Base-by-base conservation (phyloP, 1,140 invertebrate species). In the Drosophila erecta region DNA sequence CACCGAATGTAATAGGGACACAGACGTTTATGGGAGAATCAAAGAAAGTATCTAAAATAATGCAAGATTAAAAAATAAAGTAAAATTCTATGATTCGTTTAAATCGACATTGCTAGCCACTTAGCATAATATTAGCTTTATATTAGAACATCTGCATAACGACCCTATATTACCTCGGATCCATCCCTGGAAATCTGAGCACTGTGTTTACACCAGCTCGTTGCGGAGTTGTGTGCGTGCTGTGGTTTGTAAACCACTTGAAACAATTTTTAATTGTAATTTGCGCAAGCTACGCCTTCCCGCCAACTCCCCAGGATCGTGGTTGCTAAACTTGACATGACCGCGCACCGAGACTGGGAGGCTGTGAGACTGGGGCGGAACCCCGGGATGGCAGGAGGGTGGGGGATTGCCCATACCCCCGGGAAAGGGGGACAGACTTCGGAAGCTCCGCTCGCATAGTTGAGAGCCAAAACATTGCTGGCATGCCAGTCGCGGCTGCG, bases 201-300 rank as follows among this genome's bases (percentile, higher is more conserved):
- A 59, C 44, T 70, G 46, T 24, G 17, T 49, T 61, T 20, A 24
- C 11, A 40, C 24, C 59, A 61, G 30, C 37, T 53, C 17, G 20
- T 27, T 75, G 22, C 40, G 17, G 60, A 66, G 78, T 67, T 80
- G 57, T 83, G 66, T 89, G 84, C 66, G 81, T 85, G 79, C 70
- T 86, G 83, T 55, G 83, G 83, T 84, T 87, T 87, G 83, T 72
- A 87, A 87, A 83, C 84, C 84, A 87, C 84, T 87, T 89, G 84
- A 89, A 89, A 89, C 84, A 89, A 89, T 89, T 89, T 89, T 89
- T 89, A 89, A 89, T 89, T 89, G 84, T 89, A 84, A 80, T 89
- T 84, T 89, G 60, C 72, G 85, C 79, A 89, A 84, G 79, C 84
- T 72, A 79, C 84, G 84, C 84, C 84, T 60, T 69, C 40, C 64